Conservation (phyloP, 2,113 vertebrate species). For the Nerophis ophidion region DNA sequence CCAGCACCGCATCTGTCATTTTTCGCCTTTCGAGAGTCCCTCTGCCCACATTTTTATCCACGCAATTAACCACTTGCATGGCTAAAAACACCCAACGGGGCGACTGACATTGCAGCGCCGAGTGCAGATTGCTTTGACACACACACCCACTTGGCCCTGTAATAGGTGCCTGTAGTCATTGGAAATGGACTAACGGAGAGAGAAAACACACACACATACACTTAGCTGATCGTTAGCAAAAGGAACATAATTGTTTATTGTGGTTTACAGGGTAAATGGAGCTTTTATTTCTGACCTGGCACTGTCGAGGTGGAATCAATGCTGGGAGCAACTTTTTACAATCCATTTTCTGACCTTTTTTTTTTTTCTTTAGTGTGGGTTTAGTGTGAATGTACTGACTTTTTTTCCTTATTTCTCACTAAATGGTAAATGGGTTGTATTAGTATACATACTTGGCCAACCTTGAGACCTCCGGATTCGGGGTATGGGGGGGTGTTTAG, state of each 20-base stretch:
- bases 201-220: slow-evolving; percentile 12
- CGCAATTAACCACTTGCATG: slow-evolving; percentile 46
- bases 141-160: slow-evolving; percentile 24
- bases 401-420: too few relatives aligned
- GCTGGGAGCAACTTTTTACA: background rate
- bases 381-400: background rate
- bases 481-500: too few relatives aligned
- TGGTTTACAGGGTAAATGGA: slow-evolving; percentile 29
- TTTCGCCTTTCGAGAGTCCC: slow-evolving; percentile 37
- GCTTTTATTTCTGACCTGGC: slow-evolving; percentile 46
- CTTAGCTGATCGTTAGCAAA: slow-evolving; percentile 21
- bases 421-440: too few relatives aligned
- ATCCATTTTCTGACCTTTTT: too few relatives aligned
- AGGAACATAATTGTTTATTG: slow-evolving; percentile 27
- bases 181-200: slow-evolving; percentile 17
- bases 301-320: slow-evolving; percentile 14
- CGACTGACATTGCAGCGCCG: slow-evolving; percentile 30
- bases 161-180: slow-evolving; percentile 18
- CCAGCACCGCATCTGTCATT: slow-evolving; percentile 54
- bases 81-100: slow-evolving; percentile 48
- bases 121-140: slow-evolving; percentile 39
- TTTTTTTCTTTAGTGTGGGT: background rate
- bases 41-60: slow-evolving; percentile 46
- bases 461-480: too few relatives aligned
- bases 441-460: too few relatives aligned